A percentile compares a stretch with the other conserved stretches of the same genome.
These are phyloP conservation scores for Tenthredo notha DNA, from an alignment of 2,888 invertebrate genomes.

Conservation along the genomic window DNA sequence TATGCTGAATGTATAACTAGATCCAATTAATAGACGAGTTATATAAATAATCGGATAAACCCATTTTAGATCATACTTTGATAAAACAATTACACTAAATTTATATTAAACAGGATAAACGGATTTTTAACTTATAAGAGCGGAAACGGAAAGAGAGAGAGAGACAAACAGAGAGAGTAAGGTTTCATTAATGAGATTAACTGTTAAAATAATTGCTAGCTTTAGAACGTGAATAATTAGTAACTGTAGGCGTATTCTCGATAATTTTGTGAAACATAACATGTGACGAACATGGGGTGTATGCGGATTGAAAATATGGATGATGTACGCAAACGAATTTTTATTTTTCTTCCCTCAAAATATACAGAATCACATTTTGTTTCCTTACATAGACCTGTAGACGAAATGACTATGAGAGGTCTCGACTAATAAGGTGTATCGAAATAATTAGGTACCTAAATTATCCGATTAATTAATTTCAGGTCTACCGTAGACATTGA, in stretches of 20 bases:
- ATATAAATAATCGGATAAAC: neutral
- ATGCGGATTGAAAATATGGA: neutral
- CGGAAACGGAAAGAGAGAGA: neutral
- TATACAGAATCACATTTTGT: neutral
- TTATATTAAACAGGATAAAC: neutral
- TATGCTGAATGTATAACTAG: neutral
- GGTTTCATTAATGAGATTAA: slow-evolving; percentile 10
- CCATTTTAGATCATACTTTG: slow-evolving; percentile 11
- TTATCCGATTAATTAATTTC: slow-evolving; percentile 34
- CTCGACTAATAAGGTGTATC: neutral
- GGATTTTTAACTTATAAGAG: slow-evolving; percentile 10
- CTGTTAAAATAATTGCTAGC: neutral
- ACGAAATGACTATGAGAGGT: neutral
- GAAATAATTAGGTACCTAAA: slow-evolving; percentile 11
- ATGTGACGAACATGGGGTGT: neutral
- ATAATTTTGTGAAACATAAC: slow-evolving; percentile 9
- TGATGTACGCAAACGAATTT: neutral
- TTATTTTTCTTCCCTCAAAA: neutral
- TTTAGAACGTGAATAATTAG: slow-evolving; percentile 1
- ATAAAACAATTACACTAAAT: neutral
- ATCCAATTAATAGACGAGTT: slow-evolving; percentile 12
- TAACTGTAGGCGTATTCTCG: neutral
- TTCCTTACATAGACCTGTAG: neutral
- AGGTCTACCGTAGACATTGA: slow-evolving; percentile 10
- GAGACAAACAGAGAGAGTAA: neutral